Evolutionary conservation across 2,888 invertebrate genomes (phyloP), one percentile per base, ranked within the genome.

Genomic region (Galerucella pusilla): DNA sequence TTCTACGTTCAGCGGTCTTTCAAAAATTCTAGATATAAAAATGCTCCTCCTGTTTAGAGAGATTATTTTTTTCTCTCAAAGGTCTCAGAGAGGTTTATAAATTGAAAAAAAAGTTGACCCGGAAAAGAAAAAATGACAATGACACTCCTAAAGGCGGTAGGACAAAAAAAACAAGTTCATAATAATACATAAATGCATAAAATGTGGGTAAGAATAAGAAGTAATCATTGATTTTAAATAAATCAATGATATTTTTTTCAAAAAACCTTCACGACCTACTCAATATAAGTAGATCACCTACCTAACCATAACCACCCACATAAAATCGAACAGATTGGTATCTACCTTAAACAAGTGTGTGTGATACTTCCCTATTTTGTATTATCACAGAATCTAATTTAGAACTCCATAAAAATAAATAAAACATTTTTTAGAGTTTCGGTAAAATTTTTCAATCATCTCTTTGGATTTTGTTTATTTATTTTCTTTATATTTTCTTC

Each of bases 211-310:
- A 42, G 20, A 16, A 59, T 45, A 68, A 57, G 14, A 68, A 57
- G 14, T 7, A 42, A 7, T 59, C 20, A 45, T 45, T 68, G 59
- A 68, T 57, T 68, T 45, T 11, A 68, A 59, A 57, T 64, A n/a
- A 20, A 45, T 57, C 25, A 45, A 42, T 35, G 49, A 42, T 54
- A 9, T 63, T 52, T 46, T 70, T 63, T 45, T n/a, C 16, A 42
- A 68, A 42, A 35, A 70, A 64, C 70, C 63, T 63, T 65, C 65
- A 42, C 71, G 65, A 71, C 71, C 71, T 45, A 64, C 71, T 65
- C 71, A 65, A 65, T 54, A 65, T 64, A 71, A 71, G 42, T 71
- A 49, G 71, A 71, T 54, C 65, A 65, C 71, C 71, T 71, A 65
- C 65, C 64, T 35, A 45, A 12, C 54, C 42, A 46, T 49, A 69